phyloP scores from a whole-genome alignment of 2,113 vertebrate species.

The Micromys minutus region DNA sequence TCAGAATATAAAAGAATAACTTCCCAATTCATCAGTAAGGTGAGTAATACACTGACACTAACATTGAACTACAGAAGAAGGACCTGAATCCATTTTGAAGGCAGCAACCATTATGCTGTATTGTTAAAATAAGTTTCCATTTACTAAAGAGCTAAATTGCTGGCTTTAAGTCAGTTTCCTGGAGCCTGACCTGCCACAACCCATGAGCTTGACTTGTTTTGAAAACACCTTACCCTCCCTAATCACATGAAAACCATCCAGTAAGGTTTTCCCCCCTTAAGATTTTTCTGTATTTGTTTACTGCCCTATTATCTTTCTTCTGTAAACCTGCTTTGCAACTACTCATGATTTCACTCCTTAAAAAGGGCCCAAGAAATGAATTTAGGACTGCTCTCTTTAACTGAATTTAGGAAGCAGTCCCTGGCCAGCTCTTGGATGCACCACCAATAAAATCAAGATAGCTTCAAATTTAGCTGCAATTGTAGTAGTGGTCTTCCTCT shows the following conservation, averaged over 20 bases:
- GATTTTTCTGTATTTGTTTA: not conserved
- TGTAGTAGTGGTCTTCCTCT: not conserved
- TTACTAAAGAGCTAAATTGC: not conserved
- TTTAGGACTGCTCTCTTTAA: not conserved
- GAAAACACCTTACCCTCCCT: not conserved
- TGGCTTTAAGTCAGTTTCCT: not conserved
- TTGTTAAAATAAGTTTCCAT: not conserved
- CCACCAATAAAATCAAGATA: not conserved
- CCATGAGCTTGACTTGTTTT: not conserved
- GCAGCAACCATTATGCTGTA: not conserved
- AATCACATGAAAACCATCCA: not conserved
- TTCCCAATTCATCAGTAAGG: conserved; percentile 18
- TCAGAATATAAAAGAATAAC: not conserved
- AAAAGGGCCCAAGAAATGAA: not conserved
- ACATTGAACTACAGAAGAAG: not conserved
- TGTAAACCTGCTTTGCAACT: not conserved
- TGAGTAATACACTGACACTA: not conserved
- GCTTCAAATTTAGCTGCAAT: not conserved
- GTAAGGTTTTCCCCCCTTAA: not conserved
- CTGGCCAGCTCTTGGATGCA: not conserved
- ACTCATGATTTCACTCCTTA: not conserved
- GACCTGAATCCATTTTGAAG: not conserved
- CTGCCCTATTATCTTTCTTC: not conserved
- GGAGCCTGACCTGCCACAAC: not conserved
- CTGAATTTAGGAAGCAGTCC: not conserved